Percentiles rank a stretch among this genome's conserved stretches.
Evolutionary conservation across 2,113 vertebrate genomes (phyloP).

Genomic region (Psilopogon haemacephalus): DNA sequence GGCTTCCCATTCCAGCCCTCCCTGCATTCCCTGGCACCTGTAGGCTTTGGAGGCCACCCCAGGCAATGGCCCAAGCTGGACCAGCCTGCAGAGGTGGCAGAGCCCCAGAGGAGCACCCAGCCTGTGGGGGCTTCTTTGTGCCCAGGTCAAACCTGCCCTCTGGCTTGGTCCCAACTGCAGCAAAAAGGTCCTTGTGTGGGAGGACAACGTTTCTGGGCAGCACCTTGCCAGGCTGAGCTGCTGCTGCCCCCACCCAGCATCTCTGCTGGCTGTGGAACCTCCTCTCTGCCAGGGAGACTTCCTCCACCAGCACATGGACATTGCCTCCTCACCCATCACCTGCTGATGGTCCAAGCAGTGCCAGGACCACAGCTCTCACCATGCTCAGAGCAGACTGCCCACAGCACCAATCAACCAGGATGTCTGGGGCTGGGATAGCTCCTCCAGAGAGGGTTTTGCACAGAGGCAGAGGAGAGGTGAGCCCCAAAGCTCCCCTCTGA

Average conservation of each 20-base stretch:
- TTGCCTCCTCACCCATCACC: background rate
- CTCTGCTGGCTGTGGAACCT: background rate
- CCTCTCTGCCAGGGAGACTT: background rate
- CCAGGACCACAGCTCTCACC: background rate
- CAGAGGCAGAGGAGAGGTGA: background rate
- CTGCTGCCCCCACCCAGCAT: background rate
- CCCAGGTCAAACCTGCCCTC: background rate
- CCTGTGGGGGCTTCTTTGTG: background rate
- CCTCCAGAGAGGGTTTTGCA: background rate
- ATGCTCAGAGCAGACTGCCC: background rate
- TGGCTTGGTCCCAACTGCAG: fast-evolving
- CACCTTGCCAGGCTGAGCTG: background rate
- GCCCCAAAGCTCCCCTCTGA: background rate
- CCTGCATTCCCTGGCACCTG: background rate
- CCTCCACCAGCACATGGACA: background rate
- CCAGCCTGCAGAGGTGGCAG: background rate
- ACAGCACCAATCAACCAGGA: background rate
- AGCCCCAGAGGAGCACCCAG: background rate
- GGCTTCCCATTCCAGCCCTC: background rate
- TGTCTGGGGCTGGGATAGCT: background rate
- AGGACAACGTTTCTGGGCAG: background rate
- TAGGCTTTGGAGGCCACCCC: background rate
- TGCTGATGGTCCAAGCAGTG: fast-evolving
- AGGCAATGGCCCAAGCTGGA: background rate
- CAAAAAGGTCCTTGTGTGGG: background rate